Evolutionary conservation across 2,888 invertebrate genomes (phyloP).

Genomic region (Nasonia oneida): DNA sequence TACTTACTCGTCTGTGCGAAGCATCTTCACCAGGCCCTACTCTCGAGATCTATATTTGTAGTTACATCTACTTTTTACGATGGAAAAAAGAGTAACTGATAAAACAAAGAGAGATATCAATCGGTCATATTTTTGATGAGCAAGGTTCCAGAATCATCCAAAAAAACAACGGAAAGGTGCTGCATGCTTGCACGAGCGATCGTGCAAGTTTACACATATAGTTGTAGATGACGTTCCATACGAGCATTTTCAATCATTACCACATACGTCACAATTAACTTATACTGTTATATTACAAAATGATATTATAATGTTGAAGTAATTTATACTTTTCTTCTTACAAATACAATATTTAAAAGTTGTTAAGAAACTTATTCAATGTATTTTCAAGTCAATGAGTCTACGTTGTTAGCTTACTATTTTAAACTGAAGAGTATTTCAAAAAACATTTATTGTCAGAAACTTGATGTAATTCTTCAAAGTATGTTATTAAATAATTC

Average conservation of each 20-base stretch:
- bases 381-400: slow-evolving; percentile 52
- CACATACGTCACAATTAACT: slow-evolving; percentile 45
- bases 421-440: slow-evolving; percentile 48
- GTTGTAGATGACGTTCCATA: slow-evolving; percentile 23
- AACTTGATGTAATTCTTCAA: slow-evolving; percentile 58
- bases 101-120: slow-evolving; percentile 47
- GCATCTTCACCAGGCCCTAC: slow-evolving; percentile 37
- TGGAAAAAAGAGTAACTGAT: slow-evolving; percentile 22
- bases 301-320: slow-evolving; percentile 51
- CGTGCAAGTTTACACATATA: slow-evolving; percentile 39
- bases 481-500: slow-evolving; percentile 58
- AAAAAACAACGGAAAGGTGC: slow-evolving; percentile 50
- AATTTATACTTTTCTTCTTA: slow-evolving; percentile 53
- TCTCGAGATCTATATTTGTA: slow-evolving; percentile 34
- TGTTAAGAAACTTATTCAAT: slow-evolving; percentile 52
- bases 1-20: neutral
- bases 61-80: slow-evolving; percentile 44
- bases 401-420: slow-evolving; percentile 52
- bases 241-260: slow-evolving; percentile 45
- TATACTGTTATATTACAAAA: slow-evolving; percentile 54
- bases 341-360: slow-evolving; percentile 50
- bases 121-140: slow-evolving; percentile 59
- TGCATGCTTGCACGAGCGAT: slow-evolving; percentile 33
- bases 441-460: slow-evolving; percentile 55
- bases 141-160: slow-evolving; percentile 53